phyloP scores from a whole-genome alignment of 1,140 invertebrate genomes.

The Papilio polytes region DNA sequence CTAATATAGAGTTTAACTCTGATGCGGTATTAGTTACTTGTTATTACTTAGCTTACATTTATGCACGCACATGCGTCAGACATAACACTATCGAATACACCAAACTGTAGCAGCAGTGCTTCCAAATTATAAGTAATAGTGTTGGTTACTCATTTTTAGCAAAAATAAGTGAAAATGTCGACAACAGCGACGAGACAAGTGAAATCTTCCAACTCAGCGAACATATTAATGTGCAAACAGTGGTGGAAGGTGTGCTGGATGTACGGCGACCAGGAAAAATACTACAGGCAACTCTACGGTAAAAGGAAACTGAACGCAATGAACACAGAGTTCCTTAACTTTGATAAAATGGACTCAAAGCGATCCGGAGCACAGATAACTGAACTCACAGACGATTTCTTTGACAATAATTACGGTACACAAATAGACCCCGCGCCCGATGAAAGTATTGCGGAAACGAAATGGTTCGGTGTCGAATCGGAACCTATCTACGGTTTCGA shows the following conservation, averaged over 20 bases:
- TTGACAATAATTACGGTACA: conserved; percentile 62
- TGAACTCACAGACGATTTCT: conserved; percentile 81
- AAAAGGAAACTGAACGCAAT: conserved; percentile 84
- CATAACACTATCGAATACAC: neutral
- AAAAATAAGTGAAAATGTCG: conserved; percentile 71
- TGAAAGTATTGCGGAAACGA: conserved; percentile 49
- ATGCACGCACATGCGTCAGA: no score
- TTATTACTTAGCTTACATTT: neutral
- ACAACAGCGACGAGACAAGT: conserved; percentile 81
- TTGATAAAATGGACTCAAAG: conserved; percentile 64
- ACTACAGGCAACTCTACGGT: conserved; percentile 91
- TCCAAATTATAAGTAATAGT: conserved; percentile 35
- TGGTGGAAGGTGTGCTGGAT: conserved; percentile 95
- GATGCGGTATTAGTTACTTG: neutral
- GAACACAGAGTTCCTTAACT: conserved; percentile 64
- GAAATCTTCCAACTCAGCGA: conserved; percentile 84
- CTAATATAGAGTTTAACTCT: neutral
- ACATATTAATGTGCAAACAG: conserved; percentile 92
- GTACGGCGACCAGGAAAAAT: conserved; percentile 93
- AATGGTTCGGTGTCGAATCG: conserved; percentile 71
- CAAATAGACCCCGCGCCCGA: conserved; percentile 73
- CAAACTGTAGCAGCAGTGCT: conserved; percentile 3
- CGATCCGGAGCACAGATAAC: conserved; percentile 78
- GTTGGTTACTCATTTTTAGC: conserved; percentile 2
- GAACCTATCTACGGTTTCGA: conserved; percentile 76